Evolutionary conservation across 1,140 invertebrate species (phyloP).

Genomic region (Bombus cullumanus): DNA sequence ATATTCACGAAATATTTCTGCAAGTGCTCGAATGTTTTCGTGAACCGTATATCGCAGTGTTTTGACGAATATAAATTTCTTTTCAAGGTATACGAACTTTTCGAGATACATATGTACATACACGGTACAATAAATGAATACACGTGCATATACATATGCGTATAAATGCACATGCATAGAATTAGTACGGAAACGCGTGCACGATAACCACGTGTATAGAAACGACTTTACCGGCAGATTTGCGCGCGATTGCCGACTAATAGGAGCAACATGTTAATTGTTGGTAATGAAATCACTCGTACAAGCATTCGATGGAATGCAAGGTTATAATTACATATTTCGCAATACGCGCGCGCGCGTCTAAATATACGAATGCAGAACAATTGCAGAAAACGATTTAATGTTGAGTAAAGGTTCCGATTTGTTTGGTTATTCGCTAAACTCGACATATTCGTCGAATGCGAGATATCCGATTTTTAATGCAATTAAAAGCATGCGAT

Average conservation of each 20-base stretch:
- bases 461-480: too few relatives aligned
- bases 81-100: too few relatives aligned
- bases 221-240: not conserved
- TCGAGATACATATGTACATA: too few relatives aligned
- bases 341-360: too few relatives aligned
- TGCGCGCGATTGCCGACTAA: not conserved
- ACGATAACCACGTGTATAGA: not conserved
- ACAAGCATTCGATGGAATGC: not conserved
- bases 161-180: too few relatives aligned
- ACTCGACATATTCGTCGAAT: not conserved
- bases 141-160: not conserved
- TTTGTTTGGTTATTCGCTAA: too few relatives aligned
- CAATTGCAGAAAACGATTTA: not conserved
- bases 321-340: slow-evolving; percentile 31
- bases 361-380: not conserved
- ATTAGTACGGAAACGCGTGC: too few relatives aligned
- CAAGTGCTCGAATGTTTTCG: not conserved
- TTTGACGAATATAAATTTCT: too few relatives aligned
- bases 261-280: not conserved
- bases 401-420: too few relatives aligned
- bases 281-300: not conserved
- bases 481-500: not conserved
- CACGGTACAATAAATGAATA: too few relatives aligned
- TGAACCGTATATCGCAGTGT: too few relatives aligned
- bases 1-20: not conserved